Evolutionary conservation across 2,888 invertebrate genomes (phyloP).

Genomic region (Amphimallon solstitiale): DNA sequence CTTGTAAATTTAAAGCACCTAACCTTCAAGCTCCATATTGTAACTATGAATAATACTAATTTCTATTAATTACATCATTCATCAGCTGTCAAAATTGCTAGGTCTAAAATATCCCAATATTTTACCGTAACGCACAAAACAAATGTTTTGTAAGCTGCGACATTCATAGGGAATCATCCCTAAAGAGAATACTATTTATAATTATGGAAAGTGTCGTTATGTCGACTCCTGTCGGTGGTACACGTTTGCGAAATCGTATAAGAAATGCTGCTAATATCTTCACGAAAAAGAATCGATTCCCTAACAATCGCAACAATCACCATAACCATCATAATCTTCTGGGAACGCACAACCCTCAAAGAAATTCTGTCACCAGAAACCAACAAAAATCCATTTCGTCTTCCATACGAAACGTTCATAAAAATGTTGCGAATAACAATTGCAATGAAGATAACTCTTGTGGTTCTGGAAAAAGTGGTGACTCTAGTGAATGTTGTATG

Average conservation of each 20-base stretch:
- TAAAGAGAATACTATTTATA: too few species aligned
- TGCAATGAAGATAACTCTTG: conserved; percentile 9
- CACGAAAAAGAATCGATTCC: conserved; percentile 41
- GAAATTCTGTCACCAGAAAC: background rate
- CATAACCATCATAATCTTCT: too few species aligned
- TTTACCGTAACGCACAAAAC: too few species aligned
- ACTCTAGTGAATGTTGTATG: conserved; percentile 12
- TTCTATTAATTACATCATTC: too few species aligned
- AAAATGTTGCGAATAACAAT: conserved; percentile 42
- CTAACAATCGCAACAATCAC: conserved; percentile 34
- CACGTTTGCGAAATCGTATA: conserved; percentile 60
- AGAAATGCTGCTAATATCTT: conserved; percentile 59
- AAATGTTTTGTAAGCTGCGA: too few species aligned
- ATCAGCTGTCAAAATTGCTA: too few species aligned
- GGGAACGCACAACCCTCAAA: background rate
- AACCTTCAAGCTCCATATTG: too few species aligned
- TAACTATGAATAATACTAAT: too few species aligned
- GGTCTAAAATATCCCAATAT: too few species aligned
- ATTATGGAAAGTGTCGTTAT: conserved; percentile 67
- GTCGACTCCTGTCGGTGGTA: conserved; percentile 65
- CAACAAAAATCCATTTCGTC: conserved; percentile 23
- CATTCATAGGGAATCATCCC: too few species aligned
- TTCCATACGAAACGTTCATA: conserved; percentile 40
- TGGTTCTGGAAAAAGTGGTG: conserved; percentile 13
- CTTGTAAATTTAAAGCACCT: too few species aligned